A percentile compares a stretch with the other conserved stretches of the same genome.
Conservation (phyloP, 2,888 invertebrate genomes). For the Azorinus chamasolen region DNA sequence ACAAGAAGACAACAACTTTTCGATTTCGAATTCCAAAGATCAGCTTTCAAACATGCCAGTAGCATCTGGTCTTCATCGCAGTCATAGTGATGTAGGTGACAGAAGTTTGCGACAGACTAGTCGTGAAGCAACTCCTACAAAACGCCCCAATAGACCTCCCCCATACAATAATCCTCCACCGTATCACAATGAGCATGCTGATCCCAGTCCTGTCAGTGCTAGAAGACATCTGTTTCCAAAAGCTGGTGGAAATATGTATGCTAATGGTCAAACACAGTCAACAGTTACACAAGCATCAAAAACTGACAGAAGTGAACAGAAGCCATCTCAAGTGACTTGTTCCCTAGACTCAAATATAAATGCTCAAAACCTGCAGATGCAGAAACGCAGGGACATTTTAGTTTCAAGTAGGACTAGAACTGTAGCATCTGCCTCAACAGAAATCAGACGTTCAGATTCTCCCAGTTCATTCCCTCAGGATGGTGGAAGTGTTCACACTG, state of each 20-base stretch:
- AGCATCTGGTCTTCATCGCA: constrained; percentile 52
- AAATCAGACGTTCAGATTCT: too few relatives aligned
- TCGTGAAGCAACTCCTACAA: constrained; percentile 40
- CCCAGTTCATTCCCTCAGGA: constrained; percentile 8
- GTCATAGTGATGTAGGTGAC: constrained; percentile 65
- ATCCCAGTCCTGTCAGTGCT: constrained; percentile 63
- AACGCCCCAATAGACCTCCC: constrained; percentile 52
- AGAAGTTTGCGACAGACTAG: constrained; percentile 13
- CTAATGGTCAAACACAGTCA: too few relatives aligned
- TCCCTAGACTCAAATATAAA: constrained; percentile 35
- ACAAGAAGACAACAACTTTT: constrained; percentile 22
- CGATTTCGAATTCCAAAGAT: constrained; percentile 53
- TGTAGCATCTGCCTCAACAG: too few relatives aligned
- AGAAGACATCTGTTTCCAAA: constrained; percentile 66
- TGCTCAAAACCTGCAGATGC: constrained; percentile 36
- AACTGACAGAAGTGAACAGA: too few relatives aligned
- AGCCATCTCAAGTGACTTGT: too few relatives aligned
- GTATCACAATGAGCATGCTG: constrained; percentile 52
- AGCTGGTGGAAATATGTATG: constrained; percentile 18
- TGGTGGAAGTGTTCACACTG: constrained; percentile 9
- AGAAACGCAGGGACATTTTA: constrained; percentile 40
- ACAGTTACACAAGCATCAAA: too few relatives aligned
- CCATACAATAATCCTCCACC: constrained; percentile 66
- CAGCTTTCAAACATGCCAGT: background rate
- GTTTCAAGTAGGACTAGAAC: background rate